Conservation (phyloP, 2,888 invertebrate genomes). For the Acleris literana region DNA sequence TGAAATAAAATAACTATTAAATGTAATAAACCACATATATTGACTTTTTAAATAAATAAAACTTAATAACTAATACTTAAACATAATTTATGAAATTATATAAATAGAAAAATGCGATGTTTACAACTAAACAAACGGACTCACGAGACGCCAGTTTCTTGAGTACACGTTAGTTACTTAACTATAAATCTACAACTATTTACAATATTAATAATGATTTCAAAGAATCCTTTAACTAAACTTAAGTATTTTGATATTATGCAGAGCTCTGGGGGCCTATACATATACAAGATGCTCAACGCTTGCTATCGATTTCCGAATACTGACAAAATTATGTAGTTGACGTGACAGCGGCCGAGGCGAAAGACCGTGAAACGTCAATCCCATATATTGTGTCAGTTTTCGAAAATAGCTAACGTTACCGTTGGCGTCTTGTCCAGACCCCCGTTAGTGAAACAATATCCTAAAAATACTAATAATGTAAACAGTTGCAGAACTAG, state of each 20-base stretch:
- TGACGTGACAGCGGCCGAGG: too few species aligned
- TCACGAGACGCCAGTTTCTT: constrained; percentile 39
- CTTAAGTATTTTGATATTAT: background rate
- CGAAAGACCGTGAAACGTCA: too few species aligned
- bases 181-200: constrained; percentile 26
- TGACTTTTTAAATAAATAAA: constrained; percentile 83
- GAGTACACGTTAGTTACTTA: constrained; percentile 13
- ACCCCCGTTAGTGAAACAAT: too few species aligned
- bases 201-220: constrained; percentile 3
- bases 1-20: constrained; percentile 53
- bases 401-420: too few species aligned
- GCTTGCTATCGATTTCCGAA: too few species aligned
- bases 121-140: constrained; percentile 50
- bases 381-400: too few species aligned
- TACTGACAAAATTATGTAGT: too few species aligned
- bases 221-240: background rate
- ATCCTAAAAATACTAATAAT: too few species aligned
- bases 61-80: constrained; percentile 77
- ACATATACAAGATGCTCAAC: too few species aligned
- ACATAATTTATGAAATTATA: constrained; percentile 62
- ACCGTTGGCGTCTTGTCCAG: too few species aligned
- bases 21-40: constrained; percentile 79
- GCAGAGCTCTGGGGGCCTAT: background rate
- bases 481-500: constrained; percentile 19
- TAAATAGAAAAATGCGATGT: constrained; percentile 71